Base-by-base conservation (phyloP, 2,113 vertebrate species). In the Mystacornis crossleyi region DNA sequence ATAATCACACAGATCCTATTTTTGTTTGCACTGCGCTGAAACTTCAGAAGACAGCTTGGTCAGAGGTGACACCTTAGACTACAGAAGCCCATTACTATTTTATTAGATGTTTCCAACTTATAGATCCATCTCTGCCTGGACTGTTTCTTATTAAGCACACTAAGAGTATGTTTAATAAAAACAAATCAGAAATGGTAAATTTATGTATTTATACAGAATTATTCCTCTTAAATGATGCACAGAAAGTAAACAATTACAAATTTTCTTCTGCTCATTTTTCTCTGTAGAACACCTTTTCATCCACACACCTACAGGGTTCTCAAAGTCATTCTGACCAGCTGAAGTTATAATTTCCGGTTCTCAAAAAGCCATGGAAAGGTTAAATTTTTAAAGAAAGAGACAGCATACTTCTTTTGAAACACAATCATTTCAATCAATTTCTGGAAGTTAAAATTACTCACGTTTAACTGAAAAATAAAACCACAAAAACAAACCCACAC, bases 281-380 rank as follows among this genome's bases (percentile, higher is more conserved):
- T 86, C 18, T 42, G 5, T 51, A 74, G 51, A 83, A 57, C 5
- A 67, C 1, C 13, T 50, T 26, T 91, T 80, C 55, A 78, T 21
- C 3, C 9, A 54, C 61, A 81, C 4, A 81, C 7, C 19, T 36
- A 78, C 2, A 40, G 6, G 8, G 7, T 33, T 54, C 50, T 77
- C 45, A 83, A 16, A 91, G 8, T 11, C 24, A 53, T 72, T 28
- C 28, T 58, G 50, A 23, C 23, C 34, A 86, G 7, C 5, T 78
- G 47, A 23, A 73, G 14, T 53, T 72, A 53, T 1, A 60, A 70
- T 16, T 74, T 81, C 28, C n/a, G 14, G 7, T 60, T 78, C 38
- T 67, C 18, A 42, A 65, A 6, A 77, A 64, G 7, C 0, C 24
- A 73, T 0, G 1, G 9, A 28, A 34, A 74, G 2, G 21, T 77